Evolutionary conservation across 2,888 invertebrate species (phyloP).

Genomic region (Catonia carolina): DNA sequence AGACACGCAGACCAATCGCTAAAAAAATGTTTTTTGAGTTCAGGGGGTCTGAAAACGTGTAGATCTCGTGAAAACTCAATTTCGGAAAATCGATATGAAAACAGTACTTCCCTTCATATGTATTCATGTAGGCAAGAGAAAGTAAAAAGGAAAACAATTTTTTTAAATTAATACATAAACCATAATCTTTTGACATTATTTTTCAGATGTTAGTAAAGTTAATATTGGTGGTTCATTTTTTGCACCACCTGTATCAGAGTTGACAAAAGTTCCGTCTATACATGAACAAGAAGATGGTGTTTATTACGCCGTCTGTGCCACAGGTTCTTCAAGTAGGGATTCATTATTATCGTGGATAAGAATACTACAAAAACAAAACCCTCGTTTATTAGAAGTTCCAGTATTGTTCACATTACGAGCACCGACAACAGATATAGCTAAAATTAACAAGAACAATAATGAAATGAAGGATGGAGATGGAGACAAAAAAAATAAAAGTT

Average conservation of each 20-base stretch:
- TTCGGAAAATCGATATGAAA: too few species aligned
- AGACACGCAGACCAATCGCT: too few species aligned
- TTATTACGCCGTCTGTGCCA: slow-evolving; percentile 80
- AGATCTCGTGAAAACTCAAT: too few species aligned
- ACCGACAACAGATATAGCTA: slow-evolving; percentile 46
- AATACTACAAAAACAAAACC: slow-evolving; percentile 47
- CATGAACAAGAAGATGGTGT: slow-evolving; percentile 93
- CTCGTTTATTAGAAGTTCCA: slow-evolving; percentile 64
- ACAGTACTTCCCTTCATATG: too few species aligned
- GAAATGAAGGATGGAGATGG: neutral
- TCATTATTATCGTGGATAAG: slow-evolving; percentile 84
- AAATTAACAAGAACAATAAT: slow-evolving; percentile 1
- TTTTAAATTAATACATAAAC: too few species aligned
- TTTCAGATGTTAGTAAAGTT: slow-evolving; percentile 16
- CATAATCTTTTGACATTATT: neutral
- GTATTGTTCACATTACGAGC: slow-evolving; percentile 76
- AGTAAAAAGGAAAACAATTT: too few species aligned
- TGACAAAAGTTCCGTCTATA: slow-evolving; percentile 55
- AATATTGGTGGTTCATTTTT: slow-evolving; percentile 47
- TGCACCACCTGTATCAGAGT: slow-evolving; percentile 42
- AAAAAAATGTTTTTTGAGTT: too few species aligned
- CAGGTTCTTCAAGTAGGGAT: slow-evolving; percentile 84
- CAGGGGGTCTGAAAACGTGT: too few species aligned
- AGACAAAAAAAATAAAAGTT: too few species aligned
- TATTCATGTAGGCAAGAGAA: too few species aligned